A percentile compares a stretch with the other conserved stretches of the same genome.
These are phyloP conservation scores for Latheticus oryzae DNA, from an alignment of 2,888 invertebrate species.

Conservation along the genomic window DNA sequence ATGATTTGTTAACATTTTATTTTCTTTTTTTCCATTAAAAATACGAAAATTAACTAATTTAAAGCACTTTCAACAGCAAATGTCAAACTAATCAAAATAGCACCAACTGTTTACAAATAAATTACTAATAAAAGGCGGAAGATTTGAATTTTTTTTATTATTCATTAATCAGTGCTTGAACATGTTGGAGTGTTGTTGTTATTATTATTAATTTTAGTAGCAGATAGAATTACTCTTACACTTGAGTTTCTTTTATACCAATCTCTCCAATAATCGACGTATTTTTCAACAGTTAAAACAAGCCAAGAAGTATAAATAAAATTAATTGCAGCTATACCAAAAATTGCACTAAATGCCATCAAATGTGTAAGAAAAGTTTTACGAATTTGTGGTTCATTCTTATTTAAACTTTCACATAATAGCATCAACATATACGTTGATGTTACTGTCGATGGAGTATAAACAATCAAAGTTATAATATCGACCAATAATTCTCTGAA, in stretches of 20 bases:
- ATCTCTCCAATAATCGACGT: slow-evolving; percentile 61
- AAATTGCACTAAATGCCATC: slow-evolving; percentile 61
- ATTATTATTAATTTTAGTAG: slow-evolving; percentile 11
- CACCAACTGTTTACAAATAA: too few relatives aligned
- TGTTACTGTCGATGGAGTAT: slow-evolving; percentile 68
- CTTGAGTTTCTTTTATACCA: slow-evolving; percentile 62
- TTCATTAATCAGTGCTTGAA: too few relatives aligned
- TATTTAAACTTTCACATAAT: slow-evolving; percentile 62
- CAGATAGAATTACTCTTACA: slow-evolving; percentile 48
- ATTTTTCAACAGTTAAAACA: slow-evolving; percentile 60
- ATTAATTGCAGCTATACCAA: slow-evolving; percentile 65
- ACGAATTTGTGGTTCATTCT: slow-evolving; percentile 52
- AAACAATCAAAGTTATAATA: slow-evolving; percentile 65
- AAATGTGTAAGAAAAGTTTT: slow-evolving; percentile 58
- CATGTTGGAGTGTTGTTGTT: too few relatives aligned
- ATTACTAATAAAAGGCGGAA: too few relatives aligned
- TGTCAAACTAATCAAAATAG: slow-evolving; percentile 12
- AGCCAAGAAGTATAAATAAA: slow-evolving; percentile 66
- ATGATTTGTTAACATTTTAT: slow-evolving; percentile 53
- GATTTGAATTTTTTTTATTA: too few relatives aligned
- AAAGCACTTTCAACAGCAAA: not conserved
- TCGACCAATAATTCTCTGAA: slow-evolving; percentile 67
- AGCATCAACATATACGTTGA: slow-evolving; percentile 64
- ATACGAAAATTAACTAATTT: not conserved
- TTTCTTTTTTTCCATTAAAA: not conserved